Percentiles rank a stretch among this genome's conserved stretches.
Conservation (phyloP, 2,888 invertebrate species). For the Tiliacea citrago region DNA sequence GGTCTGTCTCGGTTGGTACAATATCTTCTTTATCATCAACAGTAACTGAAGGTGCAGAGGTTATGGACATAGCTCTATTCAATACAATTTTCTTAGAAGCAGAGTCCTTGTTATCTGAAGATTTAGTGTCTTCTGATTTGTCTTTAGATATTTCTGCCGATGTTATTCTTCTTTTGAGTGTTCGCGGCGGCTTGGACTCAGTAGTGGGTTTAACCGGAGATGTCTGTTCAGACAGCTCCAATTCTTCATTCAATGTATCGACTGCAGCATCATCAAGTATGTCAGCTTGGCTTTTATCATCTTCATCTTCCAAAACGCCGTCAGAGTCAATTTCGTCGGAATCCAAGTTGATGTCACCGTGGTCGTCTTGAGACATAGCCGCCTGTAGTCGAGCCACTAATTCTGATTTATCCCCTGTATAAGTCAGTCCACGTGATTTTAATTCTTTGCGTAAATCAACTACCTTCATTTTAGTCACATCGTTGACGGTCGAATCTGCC, state of each 20-base stretch:
- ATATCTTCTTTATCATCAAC: conserved; percentile 68
- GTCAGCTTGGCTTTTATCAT: conserved; percentile 87
- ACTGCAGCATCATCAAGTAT: conserved; percentile 83
- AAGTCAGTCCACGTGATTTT: conserved; percentile 94
- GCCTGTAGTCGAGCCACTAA: conserved; percentile 94
- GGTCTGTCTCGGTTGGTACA: conserved; percentile 63
- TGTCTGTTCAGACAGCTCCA: conserved; percentile 79
- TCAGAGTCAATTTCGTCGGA: conserved; percentile 90
- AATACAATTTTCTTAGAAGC: conserved; percentile 92
- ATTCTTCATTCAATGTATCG: conserved; percentile 84
- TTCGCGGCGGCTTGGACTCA: conserved; percentile 77
- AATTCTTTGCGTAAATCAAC: conserved; percentile 96
- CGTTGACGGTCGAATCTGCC: conserved; percentile 78
- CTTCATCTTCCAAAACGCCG: conserved; percentile 89
- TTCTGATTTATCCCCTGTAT: conserved; percentile 95
- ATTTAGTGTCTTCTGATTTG: conserved; percentile 69
- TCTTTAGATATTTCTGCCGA: conserved; percentile 72
- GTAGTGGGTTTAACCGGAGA: conserved; percentile 69
- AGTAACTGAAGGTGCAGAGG: conserved; percentile 69
- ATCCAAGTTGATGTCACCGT: conserved; percentile 83
- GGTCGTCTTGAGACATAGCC: conserved; percentile 87
- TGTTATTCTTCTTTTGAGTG: conserved; percentile 82
- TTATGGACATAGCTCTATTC: conserved; percentile 88
- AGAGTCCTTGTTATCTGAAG: conserved; percentile 81
- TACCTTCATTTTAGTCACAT: conserved; percentile 92